A percentile compares a stretch with the other conserved stretches of the same genome.
These are phyloP conservation scores for Ceratosolen fusciceps DNA, from an alignment of 1,140 invertebrate genomes.

Conservation along the genomic window DNA sequence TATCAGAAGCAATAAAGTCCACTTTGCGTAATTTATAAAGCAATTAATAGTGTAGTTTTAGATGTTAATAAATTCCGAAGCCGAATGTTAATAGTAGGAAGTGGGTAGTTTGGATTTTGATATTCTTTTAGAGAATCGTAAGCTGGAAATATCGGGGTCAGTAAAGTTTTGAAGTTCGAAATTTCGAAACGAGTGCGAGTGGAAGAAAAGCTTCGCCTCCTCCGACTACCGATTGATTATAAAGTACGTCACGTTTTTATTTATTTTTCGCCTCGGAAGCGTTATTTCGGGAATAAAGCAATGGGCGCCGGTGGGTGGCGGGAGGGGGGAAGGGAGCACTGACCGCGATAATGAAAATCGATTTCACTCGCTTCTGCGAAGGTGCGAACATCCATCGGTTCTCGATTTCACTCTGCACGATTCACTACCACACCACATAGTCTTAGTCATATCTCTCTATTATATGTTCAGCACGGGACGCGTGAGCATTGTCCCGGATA, in stretches of 20 bases:
- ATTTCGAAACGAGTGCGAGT: background rate
- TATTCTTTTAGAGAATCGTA: too few species aligned
- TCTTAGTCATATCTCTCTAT: too few species aligned
- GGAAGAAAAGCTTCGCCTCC: background rate
- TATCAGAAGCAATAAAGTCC: too few species aligned
- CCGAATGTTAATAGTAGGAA: too few species aligned
- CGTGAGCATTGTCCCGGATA: too few species aligned
- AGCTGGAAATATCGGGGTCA: too few species aligned
- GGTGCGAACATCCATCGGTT: constrained; percentile 52
- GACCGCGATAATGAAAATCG: constrained; percentile 60
- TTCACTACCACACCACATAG: background rate
- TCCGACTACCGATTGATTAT: background rate
- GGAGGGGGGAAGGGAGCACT: background rate
- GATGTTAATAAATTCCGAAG: too few species aligned
- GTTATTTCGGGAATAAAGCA: constrained; percentile 27
- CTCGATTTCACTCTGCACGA: constrained; percentile 42
- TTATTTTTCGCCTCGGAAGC: constrained; percentile 6
- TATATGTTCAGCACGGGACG: too few species aligned
- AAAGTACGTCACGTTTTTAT: background rate
- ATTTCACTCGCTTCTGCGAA: constrained; percentile 55
- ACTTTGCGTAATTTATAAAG: too few species aligned
- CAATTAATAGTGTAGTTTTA: too few species aligned
- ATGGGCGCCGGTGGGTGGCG: background rate
- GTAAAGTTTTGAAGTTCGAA: background rate
- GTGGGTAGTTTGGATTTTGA: too few species aligned